These are phyloP conservation scores for Mus caroli DNA, from an alignment of 2,797 vertebrate species.

Conservation along the genomic window DNA sequence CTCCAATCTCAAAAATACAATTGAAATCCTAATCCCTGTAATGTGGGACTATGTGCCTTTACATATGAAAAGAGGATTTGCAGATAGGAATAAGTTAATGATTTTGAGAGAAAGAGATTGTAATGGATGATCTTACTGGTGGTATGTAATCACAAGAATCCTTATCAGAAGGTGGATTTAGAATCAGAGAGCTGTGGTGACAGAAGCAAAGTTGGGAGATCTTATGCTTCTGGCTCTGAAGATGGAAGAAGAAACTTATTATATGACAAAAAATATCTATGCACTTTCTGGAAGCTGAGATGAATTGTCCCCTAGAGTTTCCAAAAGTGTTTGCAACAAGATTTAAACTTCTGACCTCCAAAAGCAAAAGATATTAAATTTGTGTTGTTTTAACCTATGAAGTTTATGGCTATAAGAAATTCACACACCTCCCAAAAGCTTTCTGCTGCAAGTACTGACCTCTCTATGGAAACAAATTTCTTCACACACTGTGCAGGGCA, in stretches of 20 bases:
- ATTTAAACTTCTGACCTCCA: not conserved
- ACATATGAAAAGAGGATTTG: not conserved
- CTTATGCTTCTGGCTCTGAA: conserved; percentile 10
- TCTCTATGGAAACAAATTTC: not conserved
- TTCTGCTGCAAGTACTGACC: not conserved
- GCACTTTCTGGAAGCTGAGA: conserved; percentile 15
- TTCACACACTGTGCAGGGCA: not conserved
- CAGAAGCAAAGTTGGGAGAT: conserved; percentile 14
- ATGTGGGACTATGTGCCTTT: not conserved
- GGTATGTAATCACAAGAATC: not conserved
- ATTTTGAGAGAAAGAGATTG: not conserved
- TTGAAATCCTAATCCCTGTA: not conserved
- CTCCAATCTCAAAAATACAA: not conserved
- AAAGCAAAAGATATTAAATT: not conserved
- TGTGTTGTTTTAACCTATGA: not conserved
- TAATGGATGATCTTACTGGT: not conserved
- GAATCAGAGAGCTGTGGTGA: not conserved
- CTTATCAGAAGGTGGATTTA: not conserved
- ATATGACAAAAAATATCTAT: not conserved
- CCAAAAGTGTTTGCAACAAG: not conserved
- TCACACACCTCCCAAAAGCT: not conserved
- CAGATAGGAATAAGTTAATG: not conserved
- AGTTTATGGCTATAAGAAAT: not conserved
- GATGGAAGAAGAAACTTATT: not conserved
- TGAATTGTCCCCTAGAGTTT: conserved; percentile 2